Evolutionary conservation across 2,797 vertebrate species (phyloP).

Genomic region (Peromyscus nudipes): DNA sequence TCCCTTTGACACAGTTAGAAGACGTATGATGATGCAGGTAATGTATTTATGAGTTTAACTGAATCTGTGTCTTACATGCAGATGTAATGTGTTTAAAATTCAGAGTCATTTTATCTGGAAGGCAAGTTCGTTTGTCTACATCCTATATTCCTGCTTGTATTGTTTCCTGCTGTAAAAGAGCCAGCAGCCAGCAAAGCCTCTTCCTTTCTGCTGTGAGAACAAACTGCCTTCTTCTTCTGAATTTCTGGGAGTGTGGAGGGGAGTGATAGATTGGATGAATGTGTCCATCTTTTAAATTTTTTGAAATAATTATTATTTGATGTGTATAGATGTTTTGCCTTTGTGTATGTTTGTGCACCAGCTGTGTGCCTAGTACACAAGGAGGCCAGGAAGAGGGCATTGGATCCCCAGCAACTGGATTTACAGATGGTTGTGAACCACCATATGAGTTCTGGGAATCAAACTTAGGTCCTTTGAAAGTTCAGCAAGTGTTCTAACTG

Average conservation of each 20-base stretch:
- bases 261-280: background rate
- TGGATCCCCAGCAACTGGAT: background rate
- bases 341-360: background rate
- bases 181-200: constrained; percentile 27
- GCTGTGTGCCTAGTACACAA: background rate
- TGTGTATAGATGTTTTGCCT: background rate
- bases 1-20: constrained; percentile 85
- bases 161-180: constrained; percentile 52
- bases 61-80: constrained; percentile 1
- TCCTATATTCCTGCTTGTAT: constrained; percentile 8
- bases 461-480: background rate
- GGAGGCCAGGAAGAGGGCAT: background rate
- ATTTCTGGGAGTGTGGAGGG: background rate
- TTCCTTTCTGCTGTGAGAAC: background rate
- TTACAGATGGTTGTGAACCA: background rate
- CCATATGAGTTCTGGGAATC: background rate
- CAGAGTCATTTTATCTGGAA: constrained; percentile 53
- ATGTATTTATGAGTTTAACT: constrained; percentile 48
- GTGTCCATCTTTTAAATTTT: background rate
- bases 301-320: background rate
- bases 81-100: constrained; percentile 43
- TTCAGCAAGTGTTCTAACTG: background rate
- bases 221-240: constrained; percentile 31
- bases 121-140: constrained; percentile 1
- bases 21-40: constrained; percentile 87